Percentiles rank a stretch among this genome's conserved stretches.
phyloP scores from a whole-genome alignment of 2,797 vertebrate species.

The Cetoscarus ocellatus region DNA sequence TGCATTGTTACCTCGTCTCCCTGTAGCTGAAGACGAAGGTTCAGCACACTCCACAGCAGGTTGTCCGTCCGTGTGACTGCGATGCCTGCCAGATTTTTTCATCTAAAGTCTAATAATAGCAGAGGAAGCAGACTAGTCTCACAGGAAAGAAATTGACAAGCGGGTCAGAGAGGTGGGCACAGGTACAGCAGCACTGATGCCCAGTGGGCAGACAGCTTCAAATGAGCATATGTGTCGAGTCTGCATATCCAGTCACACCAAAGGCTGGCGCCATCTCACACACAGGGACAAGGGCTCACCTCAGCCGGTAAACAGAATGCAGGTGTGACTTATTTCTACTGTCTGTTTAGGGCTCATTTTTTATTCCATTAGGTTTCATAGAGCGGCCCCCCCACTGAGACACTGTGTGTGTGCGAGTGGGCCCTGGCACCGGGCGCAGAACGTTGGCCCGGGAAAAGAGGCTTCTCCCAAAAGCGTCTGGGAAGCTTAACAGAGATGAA shows the following conservation, averaged over 20 bases:
- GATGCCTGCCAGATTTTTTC: conserved; percentile 36
- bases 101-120: conserved; percentile 69
- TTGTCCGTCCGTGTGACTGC: conserved; percentile 34
- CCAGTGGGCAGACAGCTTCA: conserved; percentile 50
- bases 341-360: conserved; percentile 75
- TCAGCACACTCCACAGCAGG: conserved; percentile 29
- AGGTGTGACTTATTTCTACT: conserved; percentile 59
- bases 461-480: conserved; percentile 36
- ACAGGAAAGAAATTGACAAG: conserved; percentile 65
- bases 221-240: conserved; percentile 50
- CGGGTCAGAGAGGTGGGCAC: conserved; percentile 59
- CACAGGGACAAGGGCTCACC: conserved; percentile 2
- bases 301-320: conserved; percentile 51
- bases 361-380: conserved; percentile 75
- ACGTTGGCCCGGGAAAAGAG: conserved; percentile 41
- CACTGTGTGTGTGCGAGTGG: conserved; percentile 42
- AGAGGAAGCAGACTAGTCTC: conserved; percentile 49
- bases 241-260: conserved; percentile 36
- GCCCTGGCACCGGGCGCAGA: conserved; percentile 29
- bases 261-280: background rate
- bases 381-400: conserved; percentile 26
- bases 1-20: conserved; percentile 7
- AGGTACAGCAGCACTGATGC: conserved; percentile 46
- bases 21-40: conserved; percentile 6
- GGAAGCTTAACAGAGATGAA: conserved; percentile 50